Evolutionary conservation across 2,113 vertebrate genomes (phyloP).

Genomic region (Hirundichthys speculiger): DNA sequence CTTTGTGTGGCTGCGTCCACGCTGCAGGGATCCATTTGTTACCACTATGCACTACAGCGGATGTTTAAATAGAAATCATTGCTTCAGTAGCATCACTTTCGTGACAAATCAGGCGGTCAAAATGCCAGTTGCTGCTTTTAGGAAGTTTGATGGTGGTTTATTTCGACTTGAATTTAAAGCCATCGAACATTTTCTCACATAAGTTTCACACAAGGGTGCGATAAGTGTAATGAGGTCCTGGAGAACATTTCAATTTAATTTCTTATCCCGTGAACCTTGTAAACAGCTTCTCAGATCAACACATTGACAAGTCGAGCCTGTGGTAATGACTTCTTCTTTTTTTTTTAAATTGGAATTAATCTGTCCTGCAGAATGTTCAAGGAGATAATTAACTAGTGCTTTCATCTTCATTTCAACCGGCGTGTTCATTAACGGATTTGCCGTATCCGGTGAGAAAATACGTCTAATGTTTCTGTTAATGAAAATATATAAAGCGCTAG

Average conservation of each 20-base stretch:
- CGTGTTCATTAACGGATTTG: slow-evolving; percentile 75
- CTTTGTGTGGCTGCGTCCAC: slow-evolving; percentile 24
- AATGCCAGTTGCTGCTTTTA: not conserved
- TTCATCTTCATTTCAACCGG: slow-evolving; percentile 76
- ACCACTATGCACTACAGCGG: not conserved
- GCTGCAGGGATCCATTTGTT: slow-evolving; percentile 31
- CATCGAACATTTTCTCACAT: not conserved
- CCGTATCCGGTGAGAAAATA: slow-evolving; percentile 53
- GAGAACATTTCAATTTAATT: slow-evolving; percentile 58
- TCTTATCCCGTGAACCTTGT: slow-evolving; percentile 56
- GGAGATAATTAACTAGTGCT: slow-evolving; percentile 78
- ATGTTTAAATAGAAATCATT: not conserved
- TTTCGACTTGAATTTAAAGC: slow-evolving; percentile 5
- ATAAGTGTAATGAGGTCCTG: slow-evolving; percentile 54
- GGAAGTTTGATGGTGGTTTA: not conserved
- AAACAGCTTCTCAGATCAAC: slow-evolving; percentile 69
- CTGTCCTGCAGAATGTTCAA: slow-evolving; percentile 65
- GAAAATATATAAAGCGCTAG: slow-evolving; percentile 69
- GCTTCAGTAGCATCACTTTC: not conserved
- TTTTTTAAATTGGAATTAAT: slow-evolving; percentile 67
- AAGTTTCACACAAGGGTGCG: slow-evolving; percentile 11
- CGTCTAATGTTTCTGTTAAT: slow-evolving; percentile 70
- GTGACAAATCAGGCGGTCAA: not conserved
- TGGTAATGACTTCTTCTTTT: slow-evolving; percentile 51
- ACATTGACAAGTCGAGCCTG: slow-evolving; percentile 60